Evolutionary conservation across 2,797 vertebrate species (phyloP), one percentile per base, ranked within the genome.

Genomic region (Falco rusticolus): DNA sequence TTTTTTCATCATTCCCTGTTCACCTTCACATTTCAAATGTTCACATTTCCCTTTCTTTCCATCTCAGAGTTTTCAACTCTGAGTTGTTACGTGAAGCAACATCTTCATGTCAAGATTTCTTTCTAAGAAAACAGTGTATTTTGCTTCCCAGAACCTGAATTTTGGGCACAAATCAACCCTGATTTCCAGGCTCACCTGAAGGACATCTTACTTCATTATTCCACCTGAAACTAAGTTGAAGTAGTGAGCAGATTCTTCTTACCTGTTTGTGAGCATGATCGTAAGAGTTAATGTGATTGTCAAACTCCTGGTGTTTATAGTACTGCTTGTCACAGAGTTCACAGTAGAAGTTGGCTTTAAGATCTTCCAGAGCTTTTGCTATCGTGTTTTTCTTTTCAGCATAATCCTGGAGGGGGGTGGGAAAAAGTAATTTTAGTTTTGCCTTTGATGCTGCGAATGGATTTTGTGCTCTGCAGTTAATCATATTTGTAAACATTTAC

Each of bases 231-330:
- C 4, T 21, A 24, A 50, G 41, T 2, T 47, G 70, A 91, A 79
- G 37, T 4, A 63, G 25, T 2, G 19, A 87, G 48, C 7, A 76
- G 59, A 31, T 91, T 76, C 64, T 65, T 89, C 97, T 97, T 98
- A 99, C 99, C 99, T 99, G 99, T 96, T 99, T 99, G 98, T 99
- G 99, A 91, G 99, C 99, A 15, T 99, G 99, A 97, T 99, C 99
- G 13, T 99, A 99, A 59, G 99, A 99, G 98, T 99, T 99, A 97
- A 99, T 99, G 97, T 99, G 99, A 98, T 99, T 99, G 98, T 99
- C 99, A 97, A 99, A 99, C 97, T 99, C 99, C 86, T 99, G 99
- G 96, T 99, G 99, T 93, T 99, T 99, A 94, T 99, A 98, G 84
- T 99, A 99, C 97, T 99, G 99, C 97, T 99, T 99, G 97, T 99